phyloP scores from a whole-genome alignment of 2,797 vertebrate genomes.

The Anolis apletophallus region DNA sequence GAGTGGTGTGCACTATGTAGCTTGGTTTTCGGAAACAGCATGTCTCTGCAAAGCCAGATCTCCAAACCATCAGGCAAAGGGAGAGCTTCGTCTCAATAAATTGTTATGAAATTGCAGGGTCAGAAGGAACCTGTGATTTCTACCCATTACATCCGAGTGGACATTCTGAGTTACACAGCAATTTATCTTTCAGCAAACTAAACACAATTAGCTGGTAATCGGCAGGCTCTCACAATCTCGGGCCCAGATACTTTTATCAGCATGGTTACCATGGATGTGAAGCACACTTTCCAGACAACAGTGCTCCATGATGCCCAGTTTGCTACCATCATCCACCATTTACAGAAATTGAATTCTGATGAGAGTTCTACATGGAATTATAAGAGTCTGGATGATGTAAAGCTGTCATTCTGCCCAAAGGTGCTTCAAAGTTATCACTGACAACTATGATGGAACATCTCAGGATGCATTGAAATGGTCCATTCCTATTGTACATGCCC shows the following conservation, averaged over 20 bases:
- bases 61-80: background rate
- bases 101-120: background rate
- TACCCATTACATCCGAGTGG: conserved; percentile 37
- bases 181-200: conserved; percentile 55
- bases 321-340: fast-evolving
- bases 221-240: conserved; percentile 27
- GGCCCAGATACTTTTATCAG: conserved; percentile 22
- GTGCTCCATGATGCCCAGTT: background rate
- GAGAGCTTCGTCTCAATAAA: conserved; percentile 17
- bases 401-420: background rate
- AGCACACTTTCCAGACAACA: conserved; percentile 30
- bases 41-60: background rate
- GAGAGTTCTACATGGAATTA: conserved; percentile 18
- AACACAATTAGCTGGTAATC: conserved; percentile 52
- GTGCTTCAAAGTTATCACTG: background rate
- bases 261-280: conserved; percentile 55
- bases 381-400: conserved; percentile 25
- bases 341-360: conserved; percentile 44
- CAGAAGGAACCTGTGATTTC: conserved; percentile 46
- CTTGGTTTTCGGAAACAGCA: too few species aligned
- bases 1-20: background rate
- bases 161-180: background rate
- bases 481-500: too few species aligned
- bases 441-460: too few species aligned
- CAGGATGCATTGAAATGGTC: too few species aligned